These are phyloP conservation scores for Drosophila bifasciata DNA, from an alignment of 1,140 invertebrate species.

Conservation along the genomic window DNA sequence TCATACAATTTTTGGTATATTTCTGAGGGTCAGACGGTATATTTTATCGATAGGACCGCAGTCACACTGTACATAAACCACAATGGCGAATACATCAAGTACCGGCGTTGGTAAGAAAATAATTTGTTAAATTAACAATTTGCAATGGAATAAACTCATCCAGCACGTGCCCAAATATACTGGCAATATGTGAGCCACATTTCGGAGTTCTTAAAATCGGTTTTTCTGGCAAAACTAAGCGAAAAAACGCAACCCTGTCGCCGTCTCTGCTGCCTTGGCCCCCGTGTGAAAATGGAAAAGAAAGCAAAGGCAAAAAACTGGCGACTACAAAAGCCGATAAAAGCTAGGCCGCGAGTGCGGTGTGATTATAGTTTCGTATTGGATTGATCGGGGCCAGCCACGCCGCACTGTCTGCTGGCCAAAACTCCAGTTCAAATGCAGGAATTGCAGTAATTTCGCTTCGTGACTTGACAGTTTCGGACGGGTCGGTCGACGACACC, in stretches of 20 bases:
- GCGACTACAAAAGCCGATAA: slow-evolving; percentile 63
- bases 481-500: slow-evolving; percentile 24
- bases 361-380: slow-evolving; percentile 9
- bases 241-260: slow-evolving; percentile 30
- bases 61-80: slow-evolving; percentile 66
- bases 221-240: slow-evolving; percentile 20
- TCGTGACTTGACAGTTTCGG: slow-evolving; percentile 78
- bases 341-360: slow-evolving; percentile 39
- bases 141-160: slow-evolving; percentile 43
- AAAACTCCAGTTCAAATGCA: slow-evolving; percentile 24
- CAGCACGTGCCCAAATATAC: slow-evolving; percentile 14
- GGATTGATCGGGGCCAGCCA: slow-evolving; percentile 34
- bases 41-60: neutral
- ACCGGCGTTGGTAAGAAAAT: slow-evolving; percentile 84
- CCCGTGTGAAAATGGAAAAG: slow-evolving; percentile 63
- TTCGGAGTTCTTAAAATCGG: slow-evolving; percentile 8
- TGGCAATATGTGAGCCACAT: slow-evolving; percentile 14
- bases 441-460: slow-evolving; percentile 57
- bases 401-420: slow-evolving; percentile 11
- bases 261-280: slow-evolving; percentile 43
- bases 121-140: slow-evolving; percentile 69
- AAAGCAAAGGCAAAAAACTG: slow-evolving; percentile 49
- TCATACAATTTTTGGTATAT: too few relatives aligned
- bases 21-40: too few relatives aligned
- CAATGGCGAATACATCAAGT: slow-evolving; percentile 84